Evolutionary conservation across 1,140 invertebrate species (phyloP).

Genomic region (Pseudomyrmex cubaensis): DNA sequence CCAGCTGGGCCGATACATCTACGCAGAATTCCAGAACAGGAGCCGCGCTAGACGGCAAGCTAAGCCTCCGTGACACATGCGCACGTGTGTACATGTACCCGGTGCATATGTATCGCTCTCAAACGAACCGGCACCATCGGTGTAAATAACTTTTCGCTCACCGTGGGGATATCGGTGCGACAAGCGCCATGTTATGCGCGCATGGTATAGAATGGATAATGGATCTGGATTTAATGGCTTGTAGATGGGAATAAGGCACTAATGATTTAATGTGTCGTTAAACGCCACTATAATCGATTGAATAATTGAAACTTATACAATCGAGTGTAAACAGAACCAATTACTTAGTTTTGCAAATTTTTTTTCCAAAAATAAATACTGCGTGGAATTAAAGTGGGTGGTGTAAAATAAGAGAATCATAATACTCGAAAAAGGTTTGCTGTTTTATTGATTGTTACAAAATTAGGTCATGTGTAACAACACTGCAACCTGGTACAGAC

Average conservation of each 20-base stretch:
- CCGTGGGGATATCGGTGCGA: slow-evolving; percentile 27
- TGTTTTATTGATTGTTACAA: no score
- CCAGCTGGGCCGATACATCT: slow-evolving; percentile 71
- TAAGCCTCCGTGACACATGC: slow-evolving; percentile 68
- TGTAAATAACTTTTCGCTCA: slow-evolving; percentile 46
- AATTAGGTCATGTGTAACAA: no score
- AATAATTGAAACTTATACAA: not conserved
- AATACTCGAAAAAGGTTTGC: no score
- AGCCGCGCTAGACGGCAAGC: slow-evolving; percentile 68
- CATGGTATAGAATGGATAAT: slow-evolving; percentile 6
- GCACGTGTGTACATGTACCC: not conserved
- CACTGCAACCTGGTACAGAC: no score
- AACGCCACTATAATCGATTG: not conserved
- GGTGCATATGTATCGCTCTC: slow-evolving; percentile 34
- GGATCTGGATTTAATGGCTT: slow-evolving; percentile 12
- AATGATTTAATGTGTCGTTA: slow-evolving; percentile 17
- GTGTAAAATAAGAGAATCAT: no score
- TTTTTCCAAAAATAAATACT: no score
- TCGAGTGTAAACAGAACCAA: no score
- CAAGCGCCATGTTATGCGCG: slow-evolving; percentile 17
- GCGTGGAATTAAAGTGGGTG: no score
- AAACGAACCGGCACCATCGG: slow-evolving; percentile 23
- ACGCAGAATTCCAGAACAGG: slow-evolving; percentile 72
- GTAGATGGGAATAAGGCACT: slow-evolving; percentile 6
- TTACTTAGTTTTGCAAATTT: no score